Base-by-base conservation (phyloP, 2,113 vertebrate species). In the Pelecanoides urinatrix region DNA sequence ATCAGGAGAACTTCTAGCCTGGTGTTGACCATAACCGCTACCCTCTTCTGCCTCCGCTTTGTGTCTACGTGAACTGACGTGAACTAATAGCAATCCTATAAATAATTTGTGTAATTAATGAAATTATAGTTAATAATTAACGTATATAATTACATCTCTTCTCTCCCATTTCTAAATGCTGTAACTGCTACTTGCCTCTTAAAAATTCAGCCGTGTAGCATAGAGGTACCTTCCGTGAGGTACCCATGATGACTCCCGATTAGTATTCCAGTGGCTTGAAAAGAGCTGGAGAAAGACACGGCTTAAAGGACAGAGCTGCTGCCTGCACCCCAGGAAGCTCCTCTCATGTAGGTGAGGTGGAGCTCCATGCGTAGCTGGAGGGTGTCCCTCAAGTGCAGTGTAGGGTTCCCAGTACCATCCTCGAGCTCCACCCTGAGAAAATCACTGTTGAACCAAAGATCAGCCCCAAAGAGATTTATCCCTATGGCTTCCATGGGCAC, bases 311-410 rank as follows among this genome's bases (percentile, higher is more conserved):
- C 42, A 67, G 80, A 21, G 58, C 49, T 68, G 49, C 59, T 1
- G 1, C 8, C 0, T 11, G n/a, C 1, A 2, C 16, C 67, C 21
- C 2, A 1, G 40, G 10, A 61, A 6, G 40, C 20, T 49, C 20
- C 40, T 56, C 6, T 56, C 0, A 0, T 14, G 34, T n/a, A 7
- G 23, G 32, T 13, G 62, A 25, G 4, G 42, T 13, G 40, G 3
- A 67, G n/a, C 42, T 25, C 59, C 13, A 3, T 4, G 59, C 7
- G 0, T 4, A 25, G 23, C 8, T 4, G 20, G n/a, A 3, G 25
- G 27, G 34, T 19, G 21, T 17, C 10, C 47, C 25, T 18, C 45
- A 2, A 7, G 29, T 10, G n/a, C 68, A 4, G 16, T 2, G 6
- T 34, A 0, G n/a, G 16, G 12, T 7, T 65, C 52, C 62, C 10